Evolutionary conservation across 1,140 invertebrate species (phyloP), one percentile per base, ranked within the genome.

Genomic region (Caenorhabditis brenneri): DNA sequence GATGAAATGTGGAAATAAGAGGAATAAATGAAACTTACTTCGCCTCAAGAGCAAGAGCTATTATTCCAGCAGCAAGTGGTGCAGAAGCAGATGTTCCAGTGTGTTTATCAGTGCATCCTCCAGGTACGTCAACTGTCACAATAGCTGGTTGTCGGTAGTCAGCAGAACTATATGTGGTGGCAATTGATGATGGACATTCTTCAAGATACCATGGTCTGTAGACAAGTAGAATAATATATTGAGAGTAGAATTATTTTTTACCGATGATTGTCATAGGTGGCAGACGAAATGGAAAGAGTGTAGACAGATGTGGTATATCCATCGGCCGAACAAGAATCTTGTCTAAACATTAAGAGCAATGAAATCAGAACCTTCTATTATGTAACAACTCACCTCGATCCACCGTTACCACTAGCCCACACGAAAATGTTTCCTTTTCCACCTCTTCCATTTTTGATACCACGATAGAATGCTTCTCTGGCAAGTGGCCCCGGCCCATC

Each of bases 301-400:
- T 98, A 98, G 88, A 99, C 98, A 88, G 96, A 97, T 89, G 98
- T 98, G 16, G 97, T 98, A 91, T 99, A 99, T 16, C 97, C 97
- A 91, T 99, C 97, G 93, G 97, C 99, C 91, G 98, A 98, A 91
- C 97, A 99, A 5, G 96, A 97, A 89, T 99, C 97, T 7, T 95
- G 95, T 89, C 96, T 80, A 29, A 22, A 80, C 4, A n/a, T 42
- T 42, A 12, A 12, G 12, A 33, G 16, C 24, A 16, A 24, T 69
- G 24, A 22, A 19, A n/a, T n/a, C 24, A 46, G 7, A 46, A 9
- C 1, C 29, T 10, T 10, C 48, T 51, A 3, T 51, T 19, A 19
- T 51, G 9, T 0, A 79, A 49, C n/a, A 79, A 42, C 16, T 9
- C 27, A 60, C 81, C 81, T 94, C 74, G 95, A 93, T 19, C 97